These are phyloP conservation scores for Thymelicus lineola DNA, from an alignment of 2,888 invertebrate species.

Conservation along the genomic window DNA sequence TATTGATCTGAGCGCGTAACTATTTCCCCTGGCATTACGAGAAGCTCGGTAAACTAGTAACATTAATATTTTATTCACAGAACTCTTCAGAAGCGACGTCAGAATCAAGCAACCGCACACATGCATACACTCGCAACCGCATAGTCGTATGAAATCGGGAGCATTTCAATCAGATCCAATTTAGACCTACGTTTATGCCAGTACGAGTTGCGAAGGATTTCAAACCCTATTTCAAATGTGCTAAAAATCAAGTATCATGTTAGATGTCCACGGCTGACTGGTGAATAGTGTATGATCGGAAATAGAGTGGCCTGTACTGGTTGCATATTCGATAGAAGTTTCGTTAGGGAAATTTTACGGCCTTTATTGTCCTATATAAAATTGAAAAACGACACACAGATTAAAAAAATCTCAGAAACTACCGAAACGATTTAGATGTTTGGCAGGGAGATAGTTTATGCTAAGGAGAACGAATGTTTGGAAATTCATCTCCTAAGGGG, in stretches of 20 bases:
- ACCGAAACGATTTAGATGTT: too few species aligned
- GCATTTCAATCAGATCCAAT: slow-evolving; percentile 69
- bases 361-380: slow-evolving; percentile 1
- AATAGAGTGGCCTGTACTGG: slow-evolving; percentile 39
- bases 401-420: too few species aligned
- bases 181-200: slow-evolving; percentile 47
- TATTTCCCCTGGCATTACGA: too few species aligned
- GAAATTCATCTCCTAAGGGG: too few species aligned
- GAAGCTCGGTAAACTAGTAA: not conserved
- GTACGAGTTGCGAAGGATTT: not conserved
- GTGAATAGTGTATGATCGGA: slow-evolving; percentile 40
- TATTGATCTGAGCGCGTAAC: too few species aligned
- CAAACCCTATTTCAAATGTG: slow-evolving; percentile 1
- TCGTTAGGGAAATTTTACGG: slow-evolving; percentile 23
- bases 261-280: slow-evolving; percentile 2
- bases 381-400: too few species aligned
- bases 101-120: not conserved
- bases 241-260: slow-evolving; percentile 3
- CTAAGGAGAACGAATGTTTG: too few species aligned
- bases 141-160: slow-evolving; percentile 59
- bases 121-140: not conserved
- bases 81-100: not conserved
- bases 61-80: slow-evolving; percentile 13
- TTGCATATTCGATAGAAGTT: slow-evolving; percentile 38
- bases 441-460: too few species aligned